phyloP scores from a whole-genome alignment of 1,140 invertebrate genomes.

The Panulirus ornatus region DNA sequence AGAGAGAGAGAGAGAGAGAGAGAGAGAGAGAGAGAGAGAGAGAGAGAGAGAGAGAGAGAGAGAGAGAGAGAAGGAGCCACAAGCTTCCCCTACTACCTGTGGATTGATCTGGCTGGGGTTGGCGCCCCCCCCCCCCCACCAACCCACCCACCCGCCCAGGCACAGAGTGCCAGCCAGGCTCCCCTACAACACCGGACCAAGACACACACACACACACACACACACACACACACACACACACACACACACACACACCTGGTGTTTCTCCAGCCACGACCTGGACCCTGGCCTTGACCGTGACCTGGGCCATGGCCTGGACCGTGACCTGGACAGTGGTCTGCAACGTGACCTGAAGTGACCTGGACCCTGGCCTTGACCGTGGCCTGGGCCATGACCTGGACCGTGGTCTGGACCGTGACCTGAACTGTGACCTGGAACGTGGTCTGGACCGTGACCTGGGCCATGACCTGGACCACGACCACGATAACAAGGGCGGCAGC shows the following conservation, averaged over 20 bases:
- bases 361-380: too few species aligned
- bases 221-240: not conserved
- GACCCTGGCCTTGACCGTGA: not conserved
- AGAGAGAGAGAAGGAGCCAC: not conserved
- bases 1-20: not conserved
- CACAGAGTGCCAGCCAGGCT: not conserved
- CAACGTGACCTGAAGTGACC: too few species aligned
- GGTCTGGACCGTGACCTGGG: too few species aligned
- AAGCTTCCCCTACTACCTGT: not conserved
- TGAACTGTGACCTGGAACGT: too few species aligned
- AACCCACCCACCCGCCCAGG: not conserved
- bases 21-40: not conserved
- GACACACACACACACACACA: not conserved
- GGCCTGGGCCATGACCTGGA: too few species aligned
- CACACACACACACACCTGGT: not conserved
- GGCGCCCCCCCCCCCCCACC: not conserved
- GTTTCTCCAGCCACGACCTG: not conserved
- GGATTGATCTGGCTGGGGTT: not conserved
- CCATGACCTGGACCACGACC: too few species aligned
- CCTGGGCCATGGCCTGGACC: too few species aligned
- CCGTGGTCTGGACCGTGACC: too few species aligned
- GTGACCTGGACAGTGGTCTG: too few species aligned
- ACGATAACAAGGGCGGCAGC: too few species aligned
- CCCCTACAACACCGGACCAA: not conserved
- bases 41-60: constrained; percentile 13